Evolutionary conservation across 2,888 invertebrate genomes (phyloP).

Genomic region (Oscheius sp.): DNA sequence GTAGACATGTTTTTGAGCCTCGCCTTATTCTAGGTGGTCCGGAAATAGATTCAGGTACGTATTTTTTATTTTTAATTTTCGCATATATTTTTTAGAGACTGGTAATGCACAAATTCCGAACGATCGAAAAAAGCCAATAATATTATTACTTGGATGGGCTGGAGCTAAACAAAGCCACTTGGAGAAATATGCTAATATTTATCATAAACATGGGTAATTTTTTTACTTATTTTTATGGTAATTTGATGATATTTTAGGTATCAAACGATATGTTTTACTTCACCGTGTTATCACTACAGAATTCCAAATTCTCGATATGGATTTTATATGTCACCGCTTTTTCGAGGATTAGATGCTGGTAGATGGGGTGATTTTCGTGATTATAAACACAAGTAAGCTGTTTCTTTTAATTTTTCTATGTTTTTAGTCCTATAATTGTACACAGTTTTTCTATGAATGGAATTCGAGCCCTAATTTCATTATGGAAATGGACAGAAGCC

Average conservation of each 20-base stretch:
- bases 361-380: slow-evolving; percentile 48
- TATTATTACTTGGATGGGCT: slow-evolving; percentile 56
- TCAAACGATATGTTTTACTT: slow-evolving; percentile 45
- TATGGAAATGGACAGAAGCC: slow-evolving; percentile 57
- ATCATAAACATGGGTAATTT: slow-evolving; percentile 49
- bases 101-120: background rate
- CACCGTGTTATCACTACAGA: slow-evolving; percentile 53
- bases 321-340: slow-evolving; percentile 55
- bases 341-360: slow-evolving; percentile 47
- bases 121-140: slow-evolving; percentile 50
- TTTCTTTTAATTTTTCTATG: background rate
- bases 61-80: background rate
- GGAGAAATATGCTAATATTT: slow-evolving; percentile 56
- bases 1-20: slow-evolving; percentile 36
- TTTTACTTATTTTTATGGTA: background rate
- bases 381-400: slow-evolving; percentile 42
- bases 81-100: background rate
- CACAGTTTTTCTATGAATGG: slow-evolving; percentile 59
- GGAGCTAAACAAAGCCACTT: slow-evolving; percentile 54
- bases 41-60: background rate
- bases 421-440: slow-evolving; percentile 50
- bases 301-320: slow-evolving; percentile 56
- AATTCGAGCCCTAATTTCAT: slow-evolving; percentile 50
- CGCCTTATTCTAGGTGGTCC: slow-evolving; percentile 24
- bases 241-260: slow-evolving; percentile 40